phyloP scores from a whole-genome alignment of 1,140 invertebrate species.

The Eubasilissa regina region DNA sequence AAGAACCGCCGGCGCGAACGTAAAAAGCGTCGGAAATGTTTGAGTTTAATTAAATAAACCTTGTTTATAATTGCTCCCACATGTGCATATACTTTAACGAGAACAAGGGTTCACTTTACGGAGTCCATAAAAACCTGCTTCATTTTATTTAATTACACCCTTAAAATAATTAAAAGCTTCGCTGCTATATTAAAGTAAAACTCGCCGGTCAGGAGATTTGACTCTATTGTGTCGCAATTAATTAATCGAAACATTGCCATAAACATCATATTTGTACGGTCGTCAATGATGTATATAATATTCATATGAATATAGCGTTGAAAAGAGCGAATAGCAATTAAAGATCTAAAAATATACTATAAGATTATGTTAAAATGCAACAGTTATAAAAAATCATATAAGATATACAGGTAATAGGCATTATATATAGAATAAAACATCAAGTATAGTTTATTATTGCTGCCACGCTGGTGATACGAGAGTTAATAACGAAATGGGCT shows the following conservation, averaged over 20 bases:
- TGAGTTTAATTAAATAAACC: constrained; percentile 38
- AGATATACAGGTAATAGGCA: no score
- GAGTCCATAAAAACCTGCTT: constrained; percentile 15
- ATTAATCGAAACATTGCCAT: neutral
- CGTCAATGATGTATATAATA: no score
- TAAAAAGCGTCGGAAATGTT: constrained; percentile 23
- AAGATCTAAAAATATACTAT: no score
- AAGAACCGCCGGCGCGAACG: constrained; percentile 2
- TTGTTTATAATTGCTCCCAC: constrained; percentile 37
- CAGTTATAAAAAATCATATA: no score
- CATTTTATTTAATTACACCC: constrained; percentile 40
- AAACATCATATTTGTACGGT: no score
- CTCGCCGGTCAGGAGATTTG: neutral
- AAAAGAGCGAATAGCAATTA: no score
- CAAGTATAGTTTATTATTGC: no score
- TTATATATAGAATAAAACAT: no score
- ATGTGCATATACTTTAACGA: constrained; percentile 22
- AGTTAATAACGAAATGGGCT: no score
- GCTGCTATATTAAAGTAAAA: constrained; percentile 20
- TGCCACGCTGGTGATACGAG: no score
- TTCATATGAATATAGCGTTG: no score
- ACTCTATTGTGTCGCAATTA: constrained; percentile 15
- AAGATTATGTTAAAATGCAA: no score
- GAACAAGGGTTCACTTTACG: constrained; percentile 35
- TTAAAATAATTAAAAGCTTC: constrained; percentile 41